Evolutionary conservation across 2,888 invertebrate species (phyloP), one percentile per base, ranked within the genome.

Genomic region (Operophtera brumata): DNA sequence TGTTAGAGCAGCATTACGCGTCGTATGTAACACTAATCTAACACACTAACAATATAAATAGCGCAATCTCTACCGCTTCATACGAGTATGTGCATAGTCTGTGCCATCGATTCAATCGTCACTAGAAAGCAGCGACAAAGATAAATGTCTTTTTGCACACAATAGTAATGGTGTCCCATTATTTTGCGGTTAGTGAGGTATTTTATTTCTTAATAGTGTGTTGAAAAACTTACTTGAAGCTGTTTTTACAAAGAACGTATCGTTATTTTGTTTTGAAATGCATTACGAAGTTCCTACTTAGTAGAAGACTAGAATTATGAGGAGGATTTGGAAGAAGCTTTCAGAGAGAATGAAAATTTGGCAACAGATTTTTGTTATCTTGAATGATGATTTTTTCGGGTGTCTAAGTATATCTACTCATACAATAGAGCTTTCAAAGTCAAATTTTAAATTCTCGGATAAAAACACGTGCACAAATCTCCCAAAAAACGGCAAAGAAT

Each of bases 21-120:
- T 30, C 28, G 20, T 44, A 4, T 30, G 28, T 37, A 47, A 37
- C 12, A 37, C n/a, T n/a, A n/a, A n/a, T n/a, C n/a, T n/a, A n/a
- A n/a, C n/a, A 6, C 13, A 0, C 7, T 13, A 36, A 65, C 65
- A 54, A 71, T 64, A 80, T 80, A 79, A 78, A 80, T 77, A 77
- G 70, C 71, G 67, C 69, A 70, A 80, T 82, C 75, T 74, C 62
- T 47, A 44, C 65, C 63, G 62, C 61, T 78, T 77, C 71, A 20
- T 20, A 20, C 20, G 20, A 20, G 20, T 3, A 44, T 44, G 36
- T 48, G 36, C 20, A 47, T 7, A 45, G 39, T 39, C 36, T 44
- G 39, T 43, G 40, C 30, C 66, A 71, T 67, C 69, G 70, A 67
- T 62, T 73, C 66, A 69, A 71, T 72, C 64, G 65, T 62, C 59